These are phyloP conservation scores for Lutraria rhynchaena DNA, from an alignment of 1,140 invertebrate species.

Conservation along the genomic window DNA sequence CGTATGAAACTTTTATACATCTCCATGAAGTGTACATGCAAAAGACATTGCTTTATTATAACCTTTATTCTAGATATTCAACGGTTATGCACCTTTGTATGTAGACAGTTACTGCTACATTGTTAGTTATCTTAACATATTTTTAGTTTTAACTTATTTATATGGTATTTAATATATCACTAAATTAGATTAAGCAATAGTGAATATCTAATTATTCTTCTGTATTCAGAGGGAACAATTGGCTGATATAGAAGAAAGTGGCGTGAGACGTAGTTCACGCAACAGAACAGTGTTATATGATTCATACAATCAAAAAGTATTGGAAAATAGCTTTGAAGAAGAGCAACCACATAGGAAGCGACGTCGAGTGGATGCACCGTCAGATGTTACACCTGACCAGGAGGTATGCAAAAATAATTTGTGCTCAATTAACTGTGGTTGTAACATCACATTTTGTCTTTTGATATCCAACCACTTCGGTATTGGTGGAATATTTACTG, in stretches of 20 bases:
- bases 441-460: no score
- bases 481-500: no score
- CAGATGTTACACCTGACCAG: constrained; percentile 57
- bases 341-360: constrained; percentile 50
- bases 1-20: no score
- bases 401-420: neutral
- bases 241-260: constrained; percentile 69
- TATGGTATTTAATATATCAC: no score
- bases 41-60: constrained; percentile 9
- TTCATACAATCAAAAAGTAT: constrained; percentile 70
- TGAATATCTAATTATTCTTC: no score
- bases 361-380: constrained; percentile 48
- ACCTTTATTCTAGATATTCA: no score
- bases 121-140: no score
- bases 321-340: constrained; percentile 80
- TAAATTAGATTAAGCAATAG: no score
- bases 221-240: constrained; percentile 49
- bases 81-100: constrained; percentile 7
- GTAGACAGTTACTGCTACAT: neutral
- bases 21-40: neutral
- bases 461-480: no score
- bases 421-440: no score
- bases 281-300: constrained; percentile 84
- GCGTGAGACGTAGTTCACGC: constrained; percentile 84
- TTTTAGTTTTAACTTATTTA: no score